Evolutionary conservation across 2,113 vertebrate species (phyloP), one percentile per base, ranked within the genome.

Genomic region (Proteles cristata): DNA sequence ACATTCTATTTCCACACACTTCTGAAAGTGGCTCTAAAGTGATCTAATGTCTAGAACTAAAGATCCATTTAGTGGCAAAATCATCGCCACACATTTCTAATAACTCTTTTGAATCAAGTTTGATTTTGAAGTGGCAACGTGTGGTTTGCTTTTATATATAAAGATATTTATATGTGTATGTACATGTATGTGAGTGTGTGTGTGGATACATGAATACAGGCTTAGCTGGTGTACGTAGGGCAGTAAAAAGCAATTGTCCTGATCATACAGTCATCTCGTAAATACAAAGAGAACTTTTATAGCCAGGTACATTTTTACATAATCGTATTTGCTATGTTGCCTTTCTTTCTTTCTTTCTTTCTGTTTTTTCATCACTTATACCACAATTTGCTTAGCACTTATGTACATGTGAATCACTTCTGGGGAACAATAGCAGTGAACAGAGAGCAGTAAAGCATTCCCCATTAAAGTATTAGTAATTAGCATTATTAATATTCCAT

Each of bases 401-500:
- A 43, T 55, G 21, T 53, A 65, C 16, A 65, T 12, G 7, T 16
- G 28, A 71, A 53, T 16, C 73, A 79, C 82, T 93, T 88, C 69
- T 23, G 9, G 53, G 33, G n/a, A 95, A 79, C 4, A 82, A 17
- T 33, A 93, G 28, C 17, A 65, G 33, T 55, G 39, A 97, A 81
- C 25, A 33, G 35, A 43, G 80, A 84, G 31, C 39, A 45, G 35
- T 48, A 80, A 92, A 82, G 17, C 58, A 28, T 39, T 39, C 25
- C 11, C 71, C 63, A 80, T 23, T 50, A 86, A 83, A 92, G 43
- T 66, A 65, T 88, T 84, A 71, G 58, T 92, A 94, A 93, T 92
- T 69, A 79, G 35, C 91, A 93, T 69, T 90, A 73, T 85, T 80
- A 93, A 88, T 86, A 95, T 77, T 96, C 92, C 63, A 92, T 85